Base-by-base conservation (phyloP, 2,113 vertebrate species). In the Sinosuthora webbiana region DNA sequence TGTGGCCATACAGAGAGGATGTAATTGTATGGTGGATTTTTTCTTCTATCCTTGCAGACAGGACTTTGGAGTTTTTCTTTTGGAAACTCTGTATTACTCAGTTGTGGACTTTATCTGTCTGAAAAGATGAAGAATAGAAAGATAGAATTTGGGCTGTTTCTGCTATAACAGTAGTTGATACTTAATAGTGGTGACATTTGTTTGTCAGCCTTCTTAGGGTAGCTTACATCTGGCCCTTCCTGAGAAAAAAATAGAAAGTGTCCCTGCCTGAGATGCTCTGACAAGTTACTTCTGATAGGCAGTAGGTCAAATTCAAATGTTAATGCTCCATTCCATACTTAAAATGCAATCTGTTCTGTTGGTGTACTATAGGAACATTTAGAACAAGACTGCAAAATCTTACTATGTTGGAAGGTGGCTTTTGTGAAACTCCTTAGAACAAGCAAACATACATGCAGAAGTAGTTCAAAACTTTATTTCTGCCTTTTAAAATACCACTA, bases 151-250 rank as follows among this genome's bases (percentile, higher is more conserved):
- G 3, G 23, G 20, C 55, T 93, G 27, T 30, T 94, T 90, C 15
- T 73, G 9, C 45, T 62, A 2, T 21, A 67, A 30, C 24, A n/a
- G 37, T 69, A 55, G 30, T 22, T 77, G 35, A 39, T 80, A 8
- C 15, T 64, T 39, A 57, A 0, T 37, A 77, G 30, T 13, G 59
- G 35, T 45, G 27, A 63, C 2, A 12, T 8, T 69, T 2, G 0
- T 77, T 49, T 55, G 47, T 24, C 68, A 63, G 0, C 24, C 35
- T 79, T 86, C 45, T 19, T 64, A 23, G 20, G 5, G 22, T 87
- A 71, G 33, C 35, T 59, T 59, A 16, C 0, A 0, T 49, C 20
- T 69, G 24, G 12, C 31, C 16, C 30, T 55, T 93, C 85, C 63
- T 74, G 55, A 74, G 37, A 21, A 89, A 73, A 31, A 94, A 78